Evolutionary conservation across 1,140 invertebrate species (phyloP).

Genomic region (Scaptodrosophila lebanonensis): DNA sequence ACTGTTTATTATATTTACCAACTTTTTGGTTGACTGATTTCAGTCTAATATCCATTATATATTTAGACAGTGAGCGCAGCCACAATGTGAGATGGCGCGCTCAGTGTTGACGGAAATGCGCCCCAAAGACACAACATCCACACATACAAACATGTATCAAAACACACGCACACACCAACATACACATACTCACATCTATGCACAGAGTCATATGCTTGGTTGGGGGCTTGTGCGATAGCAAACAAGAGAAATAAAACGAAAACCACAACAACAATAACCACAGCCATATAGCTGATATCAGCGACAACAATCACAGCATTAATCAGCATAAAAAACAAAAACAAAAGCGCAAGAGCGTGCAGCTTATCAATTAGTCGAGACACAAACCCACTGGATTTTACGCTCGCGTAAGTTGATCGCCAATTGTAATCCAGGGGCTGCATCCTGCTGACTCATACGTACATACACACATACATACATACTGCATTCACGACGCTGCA

Average conservation of each 20-base stretch:
- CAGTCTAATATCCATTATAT: no score
- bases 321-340: no score
- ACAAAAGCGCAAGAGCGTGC: conserved; percentile 19
- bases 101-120: conserved; percentile 34
- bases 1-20: background rate
- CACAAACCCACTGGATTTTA: conserved; percentile 20
- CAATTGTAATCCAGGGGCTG: no score
- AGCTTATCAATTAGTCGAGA: conserved; percentile 16
- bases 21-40: conserved; percentile 16
- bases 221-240: conserved; percentile 15
- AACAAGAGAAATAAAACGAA: conserved; percentile 7
- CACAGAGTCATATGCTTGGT: conserved; percentile 14
- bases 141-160: conserved; percentile 2
- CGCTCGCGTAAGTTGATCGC: conserved; percentile 5
- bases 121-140: conserved; percentile 9
- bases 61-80: no score
- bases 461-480: no score
- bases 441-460: background rate
- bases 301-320: no score
- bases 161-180: background rate
- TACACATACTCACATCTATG: background rate
- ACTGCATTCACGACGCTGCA: no score
- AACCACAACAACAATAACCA: background rate
- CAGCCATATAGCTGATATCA: background rate
- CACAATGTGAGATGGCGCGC: no score